Base-by-base conservation (phyloP, 2,888 invertebrate genomes). In the Ornithoptera alexandrae region DNA sequence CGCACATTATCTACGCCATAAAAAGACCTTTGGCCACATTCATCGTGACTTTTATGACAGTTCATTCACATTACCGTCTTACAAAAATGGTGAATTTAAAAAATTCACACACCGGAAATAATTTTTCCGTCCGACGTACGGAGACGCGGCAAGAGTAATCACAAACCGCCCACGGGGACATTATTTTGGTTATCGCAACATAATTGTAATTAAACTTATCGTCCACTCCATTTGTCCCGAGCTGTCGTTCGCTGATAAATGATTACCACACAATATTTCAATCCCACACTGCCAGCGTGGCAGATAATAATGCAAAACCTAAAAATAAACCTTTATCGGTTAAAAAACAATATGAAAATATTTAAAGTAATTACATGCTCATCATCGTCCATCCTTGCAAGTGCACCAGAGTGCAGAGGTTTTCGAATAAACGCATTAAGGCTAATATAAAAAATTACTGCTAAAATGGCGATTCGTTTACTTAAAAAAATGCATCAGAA, bases 401-500 rank as follows among this genome's bases (percentile, higher is more conserved):
- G 39, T 39, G 10, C 39, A 39, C 39, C 10, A 8, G 39, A 39
- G 8, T 39, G 46, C 15, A 46, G 46, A 12, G 15, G 46, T 46
- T 15, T 15, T 15, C 15, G 15, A 46, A 46, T 46, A 15, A 46
- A 46, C 46, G 46, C 12, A 15, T 46, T 15, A 12, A 15, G 15
- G 15, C 46, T 15, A 46, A 12, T 50, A 8, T 50, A 20, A 10
- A 8, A 5, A 56, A 56, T 56, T 56, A 20, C 2, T n/a, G 56
- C 6, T 58, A 62, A 66, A 62, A 62, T 62, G 42, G 7, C 61
- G 56, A 24, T 57, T 17, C 53, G 53, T 69, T 65, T 60, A 53
- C 61, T 65, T 68, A 69, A 76, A 73, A 10, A 15, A 73, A 75
- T 71, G 72, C 72, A 69, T 63, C 57, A 70, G 60, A 67, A 73